Evolutionary conservation across 1,140 invertebrate species (phyloP), one percentile per base, ranked within the genome.

Genomic region (Drosophila santomea): DNA sequence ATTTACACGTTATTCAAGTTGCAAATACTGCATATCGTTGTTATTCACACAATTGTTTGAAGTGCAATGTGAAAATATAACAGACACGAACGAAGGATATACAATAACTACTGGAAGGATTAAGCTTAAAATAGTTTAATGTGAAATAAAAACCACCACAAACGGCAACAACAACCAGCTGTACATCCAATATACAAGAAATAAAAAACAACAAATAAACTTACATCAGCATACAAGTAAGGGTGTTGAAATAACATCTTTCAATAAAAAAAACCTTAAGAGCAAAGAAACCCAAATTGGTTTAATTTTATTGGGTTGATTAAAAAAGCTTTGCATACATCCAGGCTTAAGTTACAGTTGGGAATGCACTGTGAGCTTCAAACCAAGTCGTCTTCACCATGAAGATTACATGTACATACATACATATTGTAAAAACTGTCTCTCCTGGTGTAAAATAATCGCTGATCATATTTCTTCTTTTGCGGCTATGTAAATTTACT

Each of bases 21-120:
- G 76, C 84, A 81, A 80, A 73, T 79, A 76, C 79, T 79, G 83
- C 83, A 86, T 88, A 88, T 85, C 82, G 82, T 85, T 86, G 82
- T 88, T 88, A 76, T 62, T 68, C 56, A 52, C 61, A 67, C 72
- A 60, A 62, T 47, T 28, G 57, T 73, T 77, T 78, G 47, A 66
- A 45, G 47, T 66, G 60, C 60, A 66, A 82, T 48, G 60, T 67
- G 69, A 63, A 72, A 64, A 57, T 38, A 74, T 66, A 64, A 66
- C 44, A 52, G 35, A 54, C 63, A 50, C 52, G 67, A 63, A 78
- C 38, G 75, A 28, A 50, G 41, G 41, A 44, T 54, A 63, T 41
- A 35, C 28, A 43, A 41, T 57, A 59, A 36, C 32, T 48, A 54
- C 25, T 38, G 32, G 32, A 78, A 68, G 58, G 25, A 50, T 58